Evolutionary conservation across 64 coral and sea anemone species (phyloP).

Genomic region (Pocillopora verrucosa): DNA sequence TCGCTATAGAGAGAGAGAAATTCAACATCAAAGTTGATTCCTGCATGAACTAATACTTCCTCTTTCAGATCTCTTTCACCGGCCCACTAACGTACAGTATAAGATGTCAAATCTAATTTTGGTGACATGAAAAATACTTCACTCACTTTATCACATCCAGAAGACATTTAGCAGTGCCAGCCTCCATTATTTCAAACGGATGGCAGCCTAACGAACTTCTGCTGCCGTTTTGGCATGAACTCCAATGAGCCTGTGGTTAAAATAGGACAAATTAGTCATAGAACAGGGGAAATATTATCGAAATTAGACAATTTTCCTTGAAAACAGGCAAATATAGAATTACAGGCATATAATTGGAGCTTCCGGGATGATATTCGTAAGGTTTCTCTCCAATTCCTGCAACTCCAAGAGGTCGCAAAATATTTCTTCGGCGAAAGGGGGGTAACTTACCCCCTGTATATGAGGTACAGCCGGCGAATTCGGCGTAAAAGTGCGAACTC

Average conservation of each 20-base stretch:
- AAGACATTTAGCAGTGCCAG: conserved; percentile 76
- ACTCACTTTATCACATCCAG: conserved; percentile 92
- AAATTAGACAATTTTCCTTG: conserved; percentile 47
- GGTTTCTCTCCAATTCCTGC: conserved; percentile 41
- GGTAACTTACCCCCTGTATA: conserved; percentile 69
- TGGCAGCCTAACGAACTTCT: not conserved
- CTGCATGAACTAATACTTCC: not conserved
- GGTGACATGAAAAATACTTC: not conserved
- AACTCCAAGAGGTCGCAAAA: conserved; percentile 9
- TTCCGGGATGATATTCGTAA: conserved; percentile 46
- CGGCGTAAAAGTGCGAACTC: conserved; percentile 49
- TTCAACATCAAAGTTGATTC: not conserved
- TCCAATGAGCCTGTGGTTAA: conserved; percentile 29
- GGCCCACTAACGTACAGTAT: not conserved
- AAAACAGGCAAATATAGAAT: conserved; percentile 68
- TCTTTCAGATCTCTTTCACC: not conserved
- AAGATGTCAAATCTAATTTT: not conserved
- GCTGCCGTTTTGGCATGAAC: not conserved
- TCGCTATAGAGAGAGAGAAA: conserved; percentile 57
- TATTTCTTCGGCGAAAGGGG: conserved; percentile 53
- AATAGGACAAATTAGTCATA: conserved; percentile 11
- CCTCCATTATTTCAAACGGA: conserved; percentile 71
- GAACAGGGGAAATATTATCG: conserved; percentile 33
- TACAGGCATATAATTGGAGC: conserved; percentile 43
- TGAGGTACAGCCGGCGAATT: conserved; percentile 64